Base-by-base conservation (phyloP, 2,888 invertebrate genomes). In the Cerceris rybyensis region DNA sequence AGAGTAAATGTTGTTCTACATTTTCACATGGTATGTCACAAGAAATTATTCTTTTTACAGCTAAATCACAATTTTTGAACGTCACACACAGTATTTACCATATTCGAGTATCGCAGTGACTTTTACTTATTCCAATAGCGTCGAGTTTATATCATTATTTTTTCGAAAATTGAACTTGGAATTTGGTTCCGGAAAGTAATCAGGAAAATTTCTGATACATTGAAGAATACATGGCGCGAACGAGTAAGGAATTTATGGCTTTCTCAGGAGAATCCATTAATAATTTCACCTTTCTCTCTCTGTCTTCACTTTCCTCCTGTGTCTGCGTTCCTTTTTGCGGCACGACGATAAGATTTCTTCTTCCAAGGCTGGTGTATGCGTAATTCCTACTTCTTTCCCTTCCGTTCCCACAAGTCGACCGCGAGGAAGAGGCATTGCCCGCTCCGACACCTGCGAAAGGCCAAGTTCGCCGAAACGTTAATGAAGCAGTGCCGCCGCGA, bases 341-440 rank as follows among this genome's bases (percentile, higher is more conserved):
- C 52, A 70, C 68, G 55, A 57, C 78, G 76, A 81, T 78, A 83
- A 83, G 83, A 83, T 83, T 83, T 75, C 80, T 71, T 80, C 75
- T 82, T 58, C 67, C 64, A 54, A 69, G 66, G 66, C 74, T 63
- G 74, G 68, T 75, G 61, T 67, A 61, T 57, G 64, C 57, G 65
- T 72, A 70, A 59, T 68, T 59, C 55, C 49, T 16, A 59, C 57
- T 42, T 57, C 59, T 52, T 72, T 46, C 57, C 59, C 61, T 55
- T 39, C 60, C 67, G 61, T 52, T 50, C 69, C 58, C 57, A 59
- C 49, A 58, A 59, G 59, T 70, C 69, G 28, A 42, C 54, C 64
- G 58, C 46, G 58, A 55, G 49, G 60, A 71, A 75, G 68, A 76
- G 64, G 57, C 65, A 65, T 54, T 52, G 73, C 52, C 58, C 57